Evolutionary conservation across 2,888 invertebrate genomes (phyloP).

Genomic region (Alloplasta piceator): DNA sequence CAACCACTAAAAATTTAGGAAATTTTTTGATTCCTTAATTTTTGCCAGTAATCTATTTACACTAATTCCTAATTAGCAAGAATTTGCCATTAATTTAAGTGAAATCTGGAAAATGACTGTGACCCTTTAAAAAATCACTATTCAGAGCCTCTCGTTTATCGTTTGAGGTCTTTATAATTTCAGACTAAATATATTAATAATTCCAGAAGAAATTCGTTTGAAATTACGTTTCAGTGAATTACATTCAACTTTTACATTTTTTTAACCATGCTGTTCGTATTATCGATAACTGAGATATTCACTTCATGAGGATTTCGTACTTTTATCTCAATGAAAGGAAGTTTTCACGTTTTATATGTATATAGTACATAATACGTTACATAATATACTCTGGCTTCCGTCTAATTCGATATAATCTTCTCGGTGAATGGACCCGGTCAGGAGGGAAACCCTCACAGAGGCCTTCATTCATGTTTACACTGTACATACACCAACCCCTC

Average conservation of each 20-base stretch:
- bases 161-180: no score
- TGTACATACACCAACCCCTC: not conserved
- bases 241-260: not conserved
- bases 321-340: slow-evolving; percentile 21
- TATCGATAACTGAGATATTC: not conserved
- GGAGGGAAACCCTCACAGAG: not conserved
- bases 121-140: no score
- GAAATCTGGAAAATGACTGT: no score
- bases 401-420: slow-evolving; percentile 27
- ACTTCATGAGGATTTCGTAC: not conserved
- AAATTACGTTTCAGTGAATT: no score
- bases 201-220: no score
- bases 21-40: no score
- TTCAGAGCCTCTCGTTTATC: no score
- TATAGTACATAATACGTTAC: not conserved
- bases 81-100: no score
- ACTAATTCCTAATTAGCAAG: no score
- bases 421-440: slow-evolving; percentile 33
- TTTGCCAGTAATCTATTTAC: no score
- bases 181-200: no score
- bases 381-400: not conserved
- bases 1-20: no score
- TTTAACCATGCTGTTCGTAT: not conserved
- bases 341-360: not conserved
- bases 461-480: not conserved